Base-by-base conservation (phyloP, 2,797 vertebrate species). In the Numenius phaeopus region DNA sequence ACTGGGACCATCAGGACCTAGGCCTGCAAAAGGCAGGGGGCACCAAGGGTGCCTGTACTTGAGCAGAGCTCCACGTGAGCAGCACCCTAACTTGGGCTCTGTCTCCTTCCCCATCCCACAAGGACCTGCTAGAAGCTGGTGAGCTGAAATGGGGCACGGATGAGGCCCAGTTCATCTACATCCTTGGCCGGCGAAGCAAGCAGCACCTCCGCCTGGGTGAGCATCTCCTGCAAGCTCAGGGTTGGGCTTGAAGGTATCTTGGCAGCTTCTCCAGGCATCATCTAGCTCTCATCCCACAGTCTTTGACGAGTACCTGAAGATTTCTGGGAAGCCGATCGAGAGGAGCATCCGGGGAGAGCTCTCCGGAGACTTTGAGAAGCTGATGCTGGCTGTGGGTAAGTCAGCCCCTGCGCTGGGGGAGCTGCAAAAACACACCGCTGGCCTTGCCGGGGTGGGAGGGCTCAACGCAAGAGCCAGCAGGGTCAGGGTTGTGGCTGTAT, bases 141-240 rank as follows among this genome's bases (percentile, higher is more conserved):
- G 99, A 99, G 92, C 98, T 98, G 94, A 98, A 99, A 97, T 99
- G 99, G 99, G 99, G 99, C 77, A 99, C 99, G 0, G 99, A 99
- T 0, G 99, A 99, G 96, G 98, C 99, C 81, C 99, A 99, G 97
- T 99, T 99, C 98, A 99, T 99, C 97, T 99, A 98, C 97, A 99
- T 99, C 96, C 97, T 99, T 96, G 99, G 99, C 97, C 99, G 98
- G 96, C 98, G 99, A 66, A 99, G 99, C 94, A 98, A 98, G 93
- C 98, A 99, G 89, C 99, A 99, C 96, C 99, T 99, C 47, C 98
- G 95, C 24, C 95, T 99, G 97, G 99, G 99, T 99, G 83, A 98
- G 98, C 67, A 72, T 70, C 87, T 55, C 69, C 85, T 89, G 59
- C 0, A 0, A 73, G 55, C 37, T 78, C 5, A 0, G 67, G 22